Evolutionary conservation across 2,113 vertebrate genomes (phyloP).

Genomic region (Morone saxatilis): DNA sequence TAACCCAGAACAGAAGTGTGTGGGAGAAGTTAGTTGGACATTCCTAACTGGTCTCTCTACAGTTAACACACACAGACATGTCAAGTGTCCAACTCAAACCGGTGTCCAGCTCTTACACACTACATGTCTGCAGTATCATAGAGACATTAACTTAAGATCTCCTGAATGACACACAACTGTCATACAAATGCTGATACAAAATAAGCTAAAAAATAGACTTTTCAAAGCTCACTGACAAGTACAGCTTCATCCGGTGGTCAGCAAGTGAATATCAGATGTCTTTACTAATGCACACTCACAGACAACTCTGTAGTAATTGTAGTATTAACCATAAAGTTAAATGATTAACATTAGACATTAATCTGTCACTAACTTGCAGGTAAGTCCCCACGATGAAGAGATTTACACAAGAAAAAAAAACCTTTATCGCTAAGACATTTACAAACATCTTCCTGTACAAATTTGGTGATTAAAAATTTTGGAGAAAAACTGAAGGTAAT

Average conservation of each 20-base stretch:
- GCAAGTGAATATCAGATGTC: background rate
- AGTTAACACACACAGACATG: background rate
- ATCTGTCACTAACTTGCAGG: too few species aligned
- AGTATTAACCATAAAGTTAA: too few species aligned
- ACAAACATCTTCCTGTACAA: too few species aligned
- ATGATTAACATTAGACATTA: too few species aligned
- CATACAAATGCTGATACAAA: background rate
- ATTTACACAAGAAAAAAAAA: too few species aligned
- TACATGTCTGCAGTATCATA: background rate
- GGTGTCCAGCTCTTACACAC: background rate
- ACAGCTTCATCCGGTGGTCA: background rate
- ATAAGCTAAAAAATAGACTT: conserved; percentile 14
- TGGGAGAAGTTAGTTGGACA: background rate
- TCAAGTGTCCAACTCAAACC: conserved; percentile 2
- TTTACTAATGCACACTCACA: too few species aligned
- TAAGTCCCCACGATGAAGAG: too few species aligned
- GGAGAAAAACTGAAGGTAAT: too few species aligned
- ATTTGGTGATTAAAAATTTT: too few species aligned
- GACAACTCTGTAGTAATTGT: too few species aligned
- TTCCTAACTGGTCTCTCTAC: background rate
- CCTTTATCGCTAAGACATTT: too few species aligned
- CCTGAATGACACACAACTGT: background rate
- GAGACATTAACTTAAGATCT: background rate
- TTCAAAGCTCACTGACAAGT: background rate
- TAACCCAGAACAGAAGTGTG: conserved; percentile 10